A percentile compares a stretch with the other conserved stretches of the same genome.
phyloP scores from a whole-genome alignment of 2,888 invertebrate genomes.

The Dasysyrphus albostriatus region DNA sequence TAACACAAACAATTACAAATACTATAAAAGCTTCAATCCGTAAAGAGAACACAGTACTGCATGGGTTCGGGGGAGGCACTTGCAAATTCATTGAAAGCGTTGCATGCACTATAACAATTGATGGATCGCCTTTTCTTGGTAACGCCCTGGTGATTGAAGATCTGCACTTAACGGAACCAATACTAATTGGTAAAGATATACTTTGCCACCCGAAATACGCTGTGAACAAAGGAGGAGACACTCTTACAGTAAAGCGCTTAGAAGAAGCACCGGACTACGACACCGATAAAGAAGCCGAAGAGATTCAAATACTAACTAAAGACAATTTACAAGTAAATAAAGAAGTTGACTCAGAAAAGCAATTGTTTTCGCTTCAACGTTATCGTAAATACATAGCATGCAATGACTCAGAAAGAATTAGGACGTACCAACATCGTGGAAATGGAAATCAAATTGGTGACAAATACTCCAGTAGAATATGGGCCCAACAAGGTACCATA shows the following conservation, averaged over 20 bases:
- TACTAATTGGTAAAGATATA: no score
- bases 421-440: background rate
- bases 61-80: conserved; percentile 22
- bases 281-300: background rate
- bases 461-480: background rate
- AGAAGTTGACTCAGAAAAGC: background rate
- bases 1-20: no score
- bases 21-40: background rate
- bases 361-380: background rate
- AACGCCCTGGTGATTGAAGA: background rate
- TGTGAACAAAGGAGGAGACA: background rate
- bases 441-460: background rate
- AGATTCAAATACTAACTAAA: background rate
- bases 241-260: background rate
- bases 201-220: background rate
- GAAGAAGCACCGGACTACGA: background rate
- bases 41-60: conserved; percentile 3
- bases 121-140: background rate
- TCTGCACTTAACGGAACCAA: no score
- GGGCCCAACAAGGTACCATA: no score
- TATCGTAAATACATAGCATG: background rate
- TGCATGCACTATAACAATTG: background rate
- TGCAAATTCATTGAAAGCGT: background rate
- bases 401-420: background rate
- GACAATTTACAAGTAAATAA: background rate